phyloP scores from a whole-genome alignment of 1,140 invertebrate genomes.

The Diorhabda carinulata region DNA sequence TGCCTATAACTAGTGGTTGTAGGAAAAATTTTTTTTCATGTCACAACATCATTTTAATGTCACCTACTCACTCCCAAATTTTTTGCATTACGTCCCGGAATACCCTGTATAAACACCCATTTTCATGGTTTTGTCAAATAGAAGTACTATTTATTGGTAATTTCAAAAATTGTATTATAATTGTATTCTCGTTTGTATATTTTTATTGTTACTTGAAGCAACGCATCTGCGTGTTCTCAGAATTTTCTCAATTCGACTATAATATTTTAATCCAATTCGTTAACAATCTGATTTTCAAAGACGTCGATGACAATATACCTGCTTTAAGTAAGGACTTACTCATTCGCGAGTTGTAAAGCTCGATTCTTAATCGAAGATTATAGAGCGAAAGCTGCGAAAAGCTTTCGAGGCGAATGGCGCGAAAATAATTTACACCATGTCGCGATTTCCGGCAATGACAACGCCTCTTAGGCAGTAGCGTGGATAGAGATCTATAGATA shows the following conservation, averaged over 20 bases:
- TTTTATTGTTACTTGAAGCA: no score
- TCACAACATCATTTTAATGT: no score
- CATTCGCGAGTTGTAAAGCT: conserved; percentile 1
- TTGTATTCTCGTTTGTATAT: no score
- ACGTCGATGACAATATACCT: neutral
- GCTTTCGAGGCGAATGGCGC: conserved; percentile 1
- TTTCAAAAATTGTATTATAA: no score
- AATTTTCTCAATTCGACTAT: neutral
- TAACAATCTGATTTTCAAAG: conserved; percentile 2
- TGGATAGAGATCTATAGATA: neutral
- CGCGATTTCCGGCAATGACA: conserved; percentile 1
- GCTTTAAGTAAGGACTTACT: conserved; percentile 2
- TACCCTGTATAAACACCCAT: no score
- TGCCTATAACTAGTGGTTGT: no score
- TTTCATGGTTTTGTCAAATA: no score
- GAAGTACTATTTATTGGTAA: no score
- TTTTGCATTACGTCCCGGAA: no score
- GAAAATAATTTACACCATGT: conserved; percentile 2
- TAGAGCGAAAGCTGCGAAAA: conserved; percentile 1
- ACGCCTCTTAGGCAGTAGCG: neutral
- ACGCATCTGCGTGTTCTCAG: neutral
- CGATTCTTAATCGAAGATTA: neutral
- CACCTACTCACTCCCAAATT: no score
- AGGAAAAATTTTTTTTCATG: no score
- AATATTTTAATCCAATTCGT: neutral